Base-by-base conservation (phyloP, 1,140 invertebrate genomes). In the Drosophila ercepeae region DNA sequence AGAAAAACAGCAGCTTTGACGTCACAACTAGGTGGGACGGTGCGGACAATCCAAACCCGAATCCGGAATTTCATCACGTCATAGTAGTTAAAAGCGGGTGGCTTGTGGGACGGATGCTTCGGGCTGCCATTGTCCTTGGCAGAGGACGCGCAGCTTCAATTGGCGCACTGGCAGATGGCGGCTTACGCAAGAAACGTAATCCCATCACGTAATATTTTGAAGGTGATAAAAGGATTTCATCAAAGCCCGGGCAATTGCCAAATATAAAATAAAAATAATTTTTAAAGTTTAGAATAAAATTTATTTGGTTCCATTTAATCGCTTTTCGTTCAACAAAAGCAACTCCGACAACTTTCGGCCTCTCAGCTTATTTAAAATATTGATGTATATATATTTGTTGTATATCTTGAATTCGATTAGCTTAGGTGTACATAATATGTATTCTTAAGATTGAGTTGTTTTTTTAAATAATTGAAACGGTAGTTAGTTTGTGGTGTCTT, bases 381-480 rank as follows among this genome's bases (percentile, higher is more conserved):
- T 67, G 21, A 65, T 52, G 46, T 65, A 65, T 57, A 46, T 74
- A 72, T 73, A 55, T 75, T 59, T n/a, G n/a, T 44, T 73, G 48
- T 76, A 86, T 79, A 71, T 81, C 53, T 61, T 54, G 52, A 55
- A 81, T 49, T 73, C 51, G 45, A 52, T 64, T 81, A 77, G 55
- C 76, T 73, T 77, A 86, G 16, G 50, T 67, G 60, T 74, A 65
- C 21, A 21, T 21, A 21, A 21, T 52, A 48, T 41, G 32, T 63
- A 46, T 63, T 59, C 14, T 36, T 45, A 34, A 44, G 41, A 41
- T 60, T 27, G 60, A 64, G 60, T 60, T 64, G 39, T 49, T 69
- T 67, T 59, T 68, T 63, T 70, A 88, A 77, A 77, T 86, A 86
- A 86, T 86, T 86, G 81, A 86, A 86, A 88, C 82, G 57, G 81